Evolutionary conservation across 2,888 invertebrate species (phyloP).

Genomic region (Marronus borbonicus): DNA sequence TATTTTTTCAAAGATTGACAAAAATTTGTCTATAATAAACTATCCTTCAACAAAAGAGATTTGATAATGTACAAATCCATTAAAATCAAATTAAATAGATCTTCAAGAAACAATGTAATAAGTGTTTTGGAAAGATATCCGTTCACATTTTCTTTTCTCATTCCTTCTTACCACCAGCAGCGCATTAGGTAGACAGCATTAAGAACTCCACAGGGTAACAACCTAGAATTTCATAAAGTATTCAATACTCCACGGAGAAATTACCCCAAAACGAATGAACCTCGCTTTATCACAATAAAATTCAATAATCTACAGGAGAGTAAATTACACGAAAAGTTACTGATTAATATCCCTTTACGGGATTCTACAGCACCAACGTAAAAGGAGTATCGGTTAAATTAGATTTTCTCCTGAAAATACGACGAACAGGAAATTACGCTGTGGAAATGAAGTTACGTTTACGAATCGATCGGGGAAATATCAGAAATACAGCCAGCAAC

Average conservation of each 20-base stretch:
- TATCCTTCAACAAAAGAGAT: too few relatives aligned
- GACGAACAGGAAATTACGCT: not conserved
- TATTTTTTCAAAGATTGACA: too few relatives aligned
- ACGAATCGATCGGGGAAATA: constrained; percentile 6
- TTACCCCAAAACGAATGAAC: not conserved
- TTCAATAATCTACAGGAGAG: not conserved
- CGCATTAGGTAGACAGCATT: not conserved
- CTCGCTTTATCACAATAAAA: not conserved
- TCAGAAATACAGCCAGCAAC: not conserved
- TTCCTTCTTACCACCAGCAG: too few relatives aligned
- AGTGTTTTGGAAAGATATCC: too few relatives aligned
- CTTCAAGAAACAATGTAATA: too few relatives aligned
- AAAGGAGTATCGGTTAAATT: not conserved
- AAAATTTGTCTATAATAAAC: too few relatives aligned
- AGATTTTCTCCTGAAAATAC: not conserved
- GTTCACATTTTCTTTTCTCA: too few relatives aligned
- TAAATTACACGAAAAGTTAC: not conserved
- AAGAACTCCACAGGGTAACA: not conserved
- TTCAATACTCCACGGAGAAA: constrained; percentile 14
- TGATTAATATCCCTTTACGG: not conserved
- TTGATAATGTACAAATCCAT: too few relatives aligned
- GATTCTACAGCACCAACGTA: not conserved
- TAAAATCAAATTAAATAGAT: too few relatives aligned
- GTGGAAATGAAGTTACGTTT: not conserved
- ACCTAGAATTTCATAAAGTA: not conserved